These are phyloP conservation scores for Mormyrus proboscirostris DNA, from an alignment of 2,797 vertebrate genomes.

Conservation along the genomic window DNA sequence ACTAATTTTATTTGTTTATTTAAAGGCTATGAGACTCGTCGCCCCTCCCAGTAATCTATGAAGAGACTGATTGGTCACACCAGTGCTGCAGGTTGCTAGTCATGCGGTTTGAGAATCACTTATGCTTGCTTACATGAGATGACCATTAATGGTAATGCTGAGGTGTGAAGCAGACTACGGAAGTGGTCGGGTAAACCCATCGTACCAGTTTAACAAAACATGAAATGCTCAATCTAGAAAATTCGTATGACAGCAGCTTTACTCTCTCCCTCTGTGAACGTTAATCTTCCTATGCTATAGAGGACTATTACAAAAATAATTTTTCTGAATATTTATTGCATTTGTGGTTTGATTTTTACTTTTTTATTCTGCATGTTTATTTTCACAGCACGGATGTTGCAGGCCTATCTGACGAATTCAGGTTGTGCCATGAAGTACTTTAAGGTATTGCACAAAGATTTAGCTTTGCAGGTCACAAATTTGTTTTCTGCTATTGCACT, in stretches of 20 bases:
- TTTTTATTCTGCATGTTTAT: background rate
- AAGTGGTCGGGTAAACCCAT: background rate
- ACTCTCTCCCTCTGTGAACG: background rate
- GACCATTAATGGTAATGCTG: background rate
- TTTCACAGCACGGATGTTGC: background rate
- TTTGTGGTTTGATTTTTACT: background rate
- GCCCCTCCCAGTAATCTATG: background rate
- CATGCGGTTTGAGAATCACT: background rate
- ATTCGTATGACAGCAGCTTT: background rate
- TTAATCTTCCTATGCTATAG: background rate
- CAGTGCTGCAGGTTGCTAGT: background rate
- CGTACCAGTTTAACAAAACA: background rate
- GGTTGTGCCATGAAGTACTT: background rate
- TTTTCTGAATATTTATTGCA: background rate
- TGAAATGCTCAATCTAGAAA: background rate
- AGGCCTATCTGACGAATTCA: background rate
- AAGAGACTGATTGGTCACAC: background rate
- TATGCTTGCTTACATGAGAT: background rate
- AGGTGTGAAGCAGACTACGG: background rate
- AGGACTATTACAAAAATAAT: background rate
- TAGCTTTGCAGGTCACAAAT: background rate
- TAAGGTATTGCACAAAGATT: background rate
- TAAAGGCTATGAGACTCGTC: background rate
- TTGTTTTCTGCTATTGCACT: background rate
- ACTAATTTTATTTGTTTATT: background rate